These are phyloP conservation scores for Girardinus metallicus DNA, from an alignment of 2,797 vertebrate genomes.

Conservation along the genomic window DNA sequence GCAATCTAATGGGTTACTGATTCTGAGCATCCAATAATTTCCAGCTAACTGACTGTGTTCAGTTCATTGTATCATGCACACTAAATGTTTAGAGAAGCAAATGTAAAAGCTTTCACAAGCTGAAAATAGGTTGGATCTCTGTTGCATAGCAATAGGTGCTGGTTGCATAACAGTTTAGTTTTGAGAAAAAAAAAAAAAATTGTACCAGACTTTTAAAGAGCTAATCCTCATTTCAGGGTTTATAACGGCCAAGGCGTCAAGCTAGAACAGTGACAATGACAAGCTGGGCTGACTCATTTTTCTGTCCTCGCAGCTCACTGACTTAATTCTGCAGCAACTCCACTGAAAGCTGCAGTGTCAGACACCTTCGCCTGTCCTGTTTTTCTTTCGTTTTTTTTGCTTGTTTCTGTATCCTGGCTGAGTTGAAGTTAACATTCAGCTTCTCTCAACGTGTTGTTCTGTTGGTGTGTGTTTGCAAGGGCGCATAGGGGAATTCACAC, in stretches of 20 bases:
- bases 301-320: slow-evolving; percentile 50
- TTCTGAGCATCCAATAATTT: not conserved
- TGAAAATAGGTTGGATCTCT: slow-evolving; percentile 59
- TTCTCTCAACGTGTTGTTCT: slow-evolving; percentile 32
- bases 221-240: slow-evolving; percentile 50
- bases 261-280: slow-evolving; percentile 58
- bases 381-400: slow-evolving; percentile 5
- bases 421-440: slow-evolving; percentile 53
- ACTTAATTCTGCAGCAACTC: slow-evolving; percentile 69
- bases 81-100: slow-evolving; percentile 39
- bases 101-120: slow-evolving; percentile 34
- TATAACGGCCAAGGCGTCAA: slow-evolving; percentile 47
- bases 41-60: slow-evolving; percentile 2
- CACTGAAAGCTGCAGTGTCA: slow-evolving; percentile 61
- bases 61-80: slow-evolving; percentile 6
- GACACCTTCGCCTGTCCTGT: slow-evolving; percentile 52
- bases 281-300: slow-evolving; percentile 69
- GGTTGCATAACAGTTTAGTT: slow-evolving; percentile 67
- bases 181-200: slow-evolving; percentile 38
- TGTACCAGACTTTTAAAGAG: slow-evolving; percentile 54
- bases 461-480: not conserved
- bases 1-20: not conserved
- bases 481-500: slow-evolving; percentile 35
- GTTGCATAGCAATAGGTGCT: slow-evolving; percentile 56
- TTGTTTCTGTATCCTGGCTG: slow-evolving; percentile 51